These are phyloP conservation scores for Rallus crepitans DNA, from an alignment of 2,797 vertebrate genomes.

Conservation along the genomic window DNA sequence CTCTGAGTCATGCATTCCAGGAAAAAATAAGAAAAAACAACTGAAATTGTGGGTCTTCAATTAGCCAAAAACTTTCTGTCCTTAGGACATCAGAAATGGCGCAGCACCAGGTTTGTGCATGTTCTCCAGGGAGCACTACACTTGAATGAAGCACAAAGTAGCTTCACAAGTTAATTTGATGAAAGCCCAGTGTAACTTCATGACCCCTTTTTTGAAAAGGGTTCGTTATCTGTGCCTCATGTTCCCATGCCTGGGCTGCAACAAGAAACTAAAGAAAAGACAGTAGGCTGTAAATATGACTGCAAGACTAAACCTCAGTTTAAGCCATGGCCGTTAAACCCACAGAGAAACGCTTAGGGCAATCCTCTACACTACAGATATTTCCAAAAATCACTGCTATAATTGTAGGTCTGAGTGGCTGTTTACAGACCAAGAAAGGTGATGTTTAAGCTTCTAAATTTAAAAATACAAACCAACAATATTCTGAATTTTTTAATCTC, in stretches of 20 bases:
- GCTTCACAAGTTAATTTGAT: not conserved
- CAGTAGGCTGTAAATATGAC: not conserved
- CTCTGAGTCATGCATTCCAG: conserved; percentile 30
- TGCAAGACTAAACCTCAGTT: not conserved
- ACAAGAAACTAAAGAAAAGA: not conserved
- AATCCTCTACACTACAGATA: not conserved
- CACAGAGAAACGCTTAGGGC: not conserved
- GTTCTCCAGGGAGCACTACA: not conserved
- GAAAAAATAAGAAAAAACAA: conserved; percentile 6
- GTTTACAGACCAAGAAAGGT: not conserved
- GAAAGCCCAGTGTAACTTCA: not conserved
- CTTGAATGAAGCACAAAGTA: not conserved
- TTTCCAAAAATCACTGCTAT: not conserved
- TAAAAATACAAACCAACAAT: not conserved
- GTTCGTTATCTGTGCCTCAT: not conserved
- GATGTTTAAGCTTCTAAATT: not conserved
- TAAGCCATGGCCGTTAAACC: not conserved
- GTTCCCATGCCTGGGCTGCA: not conserved
- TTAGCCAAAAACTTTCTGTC: not conserved
- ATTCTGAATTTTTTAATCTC: not conserved
- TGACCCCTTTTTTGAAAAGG: not conserved
- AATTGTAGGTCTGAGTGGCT: not conserved
- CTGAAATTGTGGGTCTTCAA: not conserved
- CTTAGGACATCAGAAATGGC: not conserved
- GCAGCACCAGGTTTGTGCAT: not conserved